Conservation (phyloP, 2,888 invertebrate genomes). For the Heliconius erato region DNA sequence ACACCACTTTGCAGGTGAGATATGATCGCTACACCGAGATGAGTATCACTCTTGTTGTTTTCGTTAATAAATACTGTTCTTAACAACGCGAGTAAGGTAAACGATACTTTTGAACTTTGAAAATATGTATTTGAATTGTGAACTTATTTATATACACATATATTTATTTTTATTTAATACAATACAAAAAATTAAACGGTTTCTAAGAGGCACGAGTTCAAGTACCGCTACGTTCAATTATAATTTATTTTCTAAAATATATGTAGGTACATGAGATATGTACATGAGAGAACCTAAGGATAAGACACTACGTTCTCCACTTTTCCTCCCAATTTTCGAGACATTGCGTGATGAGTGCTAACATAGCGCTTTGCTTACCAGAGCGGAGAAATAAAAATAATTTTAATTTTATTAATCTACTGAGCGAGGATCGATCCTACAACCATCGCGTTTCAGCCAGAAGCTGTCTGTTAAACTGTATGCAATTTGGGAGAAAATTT, state of each 20-base stretch:
- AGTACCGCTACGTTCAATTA: background rate
- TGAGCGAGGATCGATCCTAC: no score
- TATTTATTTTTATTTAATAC: background rate
- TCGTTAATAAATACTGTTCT: constrained; percentile 1
- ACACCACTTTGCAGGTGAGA: background rate
- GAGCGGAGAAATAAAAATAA: no score
- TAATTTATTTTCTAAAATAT: background rate
- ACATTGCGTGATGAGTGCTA: no score
- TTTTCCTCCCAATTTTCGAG: no score
- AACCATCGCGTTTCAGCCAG: no score
- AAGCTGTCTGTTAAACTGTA: background rate
- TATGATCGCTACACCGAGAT: background rate
- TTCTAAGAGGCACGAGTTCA: background rate
- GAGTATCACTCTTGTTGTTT: constrained; percentile 1
- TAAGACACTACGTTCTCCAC: no score
- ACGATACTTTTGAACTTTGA: constrained; percentile 14
- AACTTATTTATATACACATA: background rate
- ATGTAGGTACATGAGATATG: no score
- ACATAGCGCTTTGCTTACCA: no score
- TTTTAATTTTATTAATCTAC: no score
- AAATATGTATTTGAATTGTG: background rate
- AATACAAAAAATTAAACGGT: background rate
- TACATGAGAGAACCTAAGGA: no score
- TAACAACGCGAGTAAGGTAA: background rate
- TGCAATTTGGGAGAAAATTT: constrained; percentile 17